Conservation (phyloP, 1,140 invertebrate genomes). For the Ostrea edulis region DNA sequence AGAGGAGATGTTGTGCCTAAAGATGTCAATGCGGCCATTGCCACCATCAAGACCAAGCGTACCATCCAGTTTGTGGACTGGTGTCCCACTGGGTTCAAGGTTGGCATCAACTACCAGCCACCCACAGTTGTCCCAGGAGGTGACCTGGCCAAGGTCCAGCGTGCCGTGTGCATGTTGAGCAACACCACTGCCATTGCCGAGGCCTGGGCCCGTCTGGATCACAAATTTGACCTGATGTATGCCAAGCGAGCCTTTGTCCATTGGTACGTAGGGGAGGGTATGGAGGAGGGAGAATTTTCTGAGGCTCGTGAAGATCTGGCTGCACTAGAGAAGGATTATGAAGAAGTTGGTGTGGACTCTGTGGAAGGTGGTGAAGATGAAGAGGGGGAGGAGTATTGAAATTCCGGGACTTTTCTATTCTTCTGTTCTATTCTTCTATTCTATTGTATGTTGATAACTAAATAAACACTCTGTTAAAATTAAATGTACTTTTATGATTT, state of each 20-base stretch:
- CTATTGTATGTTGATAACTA: no score
- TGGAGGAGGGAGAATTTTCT: conserved; percentile 89
- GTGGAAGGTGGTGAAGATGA: conserved; percentile 82
- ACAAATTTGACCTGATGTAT: conserved; percentile 84
- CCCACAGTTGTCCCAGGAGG: conserved; percentile 86
- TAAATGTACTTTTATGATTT: no score
- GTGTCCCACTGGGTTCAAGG: conserved; percentile 72
- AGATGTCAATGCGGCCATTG: conserved; percentile 93
- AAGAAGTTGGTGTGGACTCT: conserved; percentile 88
- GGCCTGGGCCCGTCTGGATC: conserved; percentile 83
- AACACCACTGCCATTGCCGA: conserved; percentile 91
- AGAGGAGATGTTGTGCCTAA: conserved; percentile 84
- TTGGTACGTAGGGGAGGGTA: conserved; percentile 82
- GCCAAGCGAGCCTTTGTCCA: conserved; percentile 80
- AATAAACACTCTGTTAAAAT: no score
- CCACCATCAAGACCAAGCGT: conserved; percentile 88
- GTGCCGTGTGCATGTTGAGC: conserved; percentile 83
- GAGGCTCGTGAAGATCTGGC: conserved; percentile 86
- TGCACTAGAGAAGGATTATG: conserved; percentile 85
- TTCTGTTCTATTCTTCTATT: no score
- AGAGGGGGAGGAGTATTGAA: conserved; percentile 82
- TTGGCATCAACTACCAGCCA: conserved; percentile 84
- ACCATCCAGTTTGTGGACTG: conserved; percentile 73
- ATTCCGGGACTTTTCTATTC: no score
- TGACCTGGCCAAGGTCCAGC: conserved; percentile 85